Conservation (phyloP, 2,113 vertebrate genomes). For the Xiphophorus maculatus region DNA sequence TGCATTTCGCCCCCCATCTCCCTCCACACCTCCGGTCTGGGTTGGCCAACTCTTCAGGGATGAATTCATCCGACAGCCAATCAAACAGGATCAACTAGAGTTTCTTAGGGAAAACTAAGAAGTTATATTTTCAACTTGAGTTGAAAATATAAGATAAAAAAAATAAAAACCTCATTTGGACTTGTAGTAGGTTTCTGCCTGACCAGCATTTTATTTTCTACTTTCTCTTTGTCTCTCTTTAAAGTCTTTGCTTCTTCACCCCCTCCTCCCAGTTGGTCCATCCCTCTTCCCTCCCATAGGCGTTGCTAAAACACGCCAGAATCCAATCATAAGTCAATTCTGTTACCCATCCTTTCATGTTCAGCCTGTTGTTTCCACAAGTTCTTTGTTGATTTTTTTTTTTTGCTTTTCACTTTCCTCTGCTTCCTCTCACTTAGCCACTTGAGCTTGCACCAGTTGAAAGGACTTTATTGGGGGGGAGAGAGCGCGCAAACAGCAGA, state of each 20-base stretch:
- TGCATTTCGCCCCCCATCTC: conserved; percentile 53
- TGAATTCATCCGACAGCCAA: neutral
- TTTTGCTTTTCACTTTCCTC: conserved; percentile 48
- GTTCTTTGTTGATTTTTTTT: conserved; percentile 38
- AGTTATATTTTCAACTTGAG: no score
- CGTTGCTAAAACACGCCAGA: conserved; percentile 58
- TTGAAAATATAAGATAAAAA: neutral
- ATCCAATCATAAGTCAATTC: conserved; percentile 73
- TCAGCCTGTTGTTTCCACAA: conserved; percentile 71
- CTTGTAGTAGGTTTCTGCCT: neutral
- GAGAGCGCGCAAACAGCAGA: conserved; percentile 52
- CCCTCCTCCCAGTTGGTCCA: conserved; percentile 26
- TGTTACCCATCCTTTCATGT: conserved; percentile 61
- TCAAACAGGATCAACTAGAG: neutral
- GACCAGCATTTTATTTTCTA: neutral
- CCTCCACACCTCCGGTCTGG: conserved; percentile 3
- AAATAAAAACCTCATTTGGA: neutral
- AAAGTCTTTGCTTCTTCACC: conserved; percentile 4
- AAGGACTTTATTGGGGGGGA: conserved; percentile 54
- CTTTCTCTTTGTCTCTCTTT: conserved; percentile 24
- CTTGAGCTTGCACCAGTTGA: conserved; percentile 74
- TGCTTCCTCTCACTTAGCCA: conserved; percentile 70
- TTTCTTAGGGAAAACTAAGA: neutral
- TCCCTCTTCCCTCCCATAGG: conserved; percentile 69
- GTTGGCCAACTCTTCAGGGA: conserved; percentile 8